Conservation (phyloP, 2,888 invertebrate genomes). For the Cheiracanthium punctorium region DNA sequence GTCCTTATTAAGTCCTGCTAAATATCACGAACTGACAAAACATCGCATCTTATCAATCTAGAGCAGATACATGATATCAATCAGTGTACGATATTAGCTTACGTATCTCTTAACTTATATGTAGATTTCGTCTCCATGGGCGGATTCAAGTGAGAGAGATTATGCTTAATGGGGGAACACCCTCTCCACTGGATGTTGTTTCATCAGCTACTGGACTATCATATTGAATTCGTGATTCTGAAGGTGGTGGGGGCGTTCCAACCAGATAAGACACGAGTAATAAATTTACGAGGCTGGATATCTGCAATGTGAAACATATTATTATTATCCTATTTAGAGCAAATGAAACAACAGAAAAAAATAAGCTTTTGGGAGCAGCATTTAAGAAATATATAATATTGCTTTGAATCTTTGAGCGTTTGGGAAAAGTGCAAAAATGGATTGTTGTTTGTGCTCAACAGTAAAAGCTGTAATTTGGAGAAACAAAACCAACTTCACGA, state of each 20-base stretch:
- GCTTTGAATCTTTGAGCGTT: too few species aligned
- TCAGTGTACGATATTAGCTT: background rate
- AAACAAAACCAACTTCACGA: too few species aligned
- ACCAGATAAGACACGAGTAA: constrained; percentile 13
- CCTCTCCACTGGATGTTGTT: background rate
- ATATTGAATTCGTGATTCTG: constrained; percentile 24
- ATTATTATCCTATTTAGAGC: too few species aligned
- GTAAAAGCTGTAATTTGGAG: too few species aligned
- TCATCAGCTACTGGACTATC: constrained; percentile 31
- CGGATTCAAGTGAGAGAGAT: background rate
- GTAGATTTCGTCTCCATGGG: background rate
- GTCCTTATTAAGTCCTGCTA: background rate
- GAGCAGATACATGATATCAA: background rate
- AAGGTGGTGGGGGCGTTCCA: constrained; percentile 16
- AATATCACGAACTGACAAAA: background rate
- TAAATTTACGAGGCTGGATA: background rate
- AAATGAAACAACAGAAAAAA: too few species aligned
- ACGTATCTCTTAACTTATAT: background rate
- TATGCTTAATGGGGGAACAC: background rate
- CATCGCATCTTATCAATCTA: background rate
- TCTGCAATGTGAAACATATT: too few species aligned
- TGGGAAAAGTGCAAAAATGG: too few species aligned
- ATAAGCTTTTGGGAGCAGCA: too few species aligned
- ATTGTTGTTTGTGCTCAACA: too few species aligned
- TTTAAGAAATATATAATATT: too few species aligned